Conservation (phyloP, 2,113 vertebrate genomes). For the Mobula hypostoma region DNA sequence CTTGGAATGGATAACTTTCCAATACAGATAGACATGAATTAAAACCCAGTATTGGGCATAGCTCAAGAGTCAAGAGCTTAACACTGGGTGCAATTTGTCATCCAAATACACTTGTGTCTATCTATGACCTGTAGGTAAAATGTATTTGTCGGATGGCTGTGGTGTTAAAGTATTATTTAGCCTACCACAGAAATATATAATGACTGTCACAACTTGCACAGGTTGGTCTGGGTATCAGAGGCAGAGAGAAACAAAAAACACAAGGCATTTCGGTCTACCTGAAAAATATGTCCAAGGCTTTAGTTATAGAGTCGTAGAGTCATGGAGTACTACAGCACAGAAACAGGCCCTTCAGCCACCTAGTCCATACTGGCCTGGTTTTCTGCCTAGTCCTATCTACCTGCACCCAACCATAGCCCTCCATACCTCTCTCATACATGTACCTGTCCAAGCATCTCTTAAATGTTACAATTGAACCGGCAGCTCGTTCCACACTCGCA, state of each 20-base stretch:
- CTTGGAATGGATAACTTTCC: background rate
- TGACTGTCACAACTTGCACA: background rate
- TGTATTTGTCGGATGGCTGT: background rate
- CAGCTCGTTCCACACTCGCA: too few species aligned
- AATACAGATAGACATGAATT: background rate
- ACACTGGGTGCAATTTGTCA: background rate
- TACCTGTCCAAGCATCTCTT: too few species aligned
- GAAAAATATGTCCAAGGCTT: background rate
- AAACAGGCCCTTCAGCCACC: too few species aligned
- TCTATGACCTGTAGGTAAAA: background rate
- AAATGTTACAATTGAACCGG: too few species aligned
- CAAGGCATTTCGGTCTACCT: background rate
- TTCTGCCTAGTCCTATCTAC: too few species aligned
- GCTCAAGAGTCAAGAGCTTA: background rate
- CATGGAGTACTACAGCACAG: too few species aligned
- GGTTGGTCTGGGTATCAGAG: background rate
- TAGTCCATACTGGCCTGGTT: too few species aligned
- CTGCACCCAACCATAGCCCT: too few species aligned
- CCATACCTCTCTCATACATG: too few species aligned
- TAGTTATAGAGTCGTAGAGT: too few species aligned
- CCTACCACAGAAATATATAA: background rate
- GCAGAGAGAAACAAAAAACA: background rate
- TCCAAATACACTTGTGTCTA: background rate
- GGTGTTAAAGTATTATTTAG: background rate
- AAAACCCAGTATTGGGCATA: background rate